Evolutionary conservation across 2,888 invertebrate species (phyloP).

Genomic region (Leuctra nigra): DNA sequence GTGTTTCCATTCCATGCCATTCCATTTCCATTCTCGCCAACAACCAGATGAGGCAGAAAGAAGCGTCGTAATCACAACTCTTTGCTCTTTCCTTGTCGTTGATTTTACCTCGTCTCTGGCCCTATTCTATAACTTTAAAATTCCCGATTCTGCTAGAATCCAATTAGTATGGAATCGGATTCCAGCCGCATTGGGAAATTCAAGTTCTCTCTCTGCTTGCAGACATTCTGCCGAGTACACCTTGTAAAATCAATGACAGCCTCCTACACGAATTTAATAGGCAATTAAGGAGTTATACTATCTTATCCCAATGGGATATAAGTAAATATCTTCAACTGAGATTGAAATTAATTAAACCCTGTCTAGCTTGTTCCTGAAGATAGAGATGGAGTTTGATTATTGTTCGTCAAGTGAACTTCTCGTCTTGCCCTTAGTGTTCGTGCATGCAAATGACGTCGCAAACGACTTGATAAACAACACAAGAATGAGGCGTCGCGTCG

Average conservation of each 20-base stretch:
- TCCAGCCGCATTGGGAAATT: no score
- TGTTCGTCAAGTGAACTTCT: constrained; percentile 5
- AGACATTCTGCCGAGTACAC: neutral
- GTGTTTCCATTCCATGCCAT: no score
- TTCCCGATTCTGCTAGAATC: no score
- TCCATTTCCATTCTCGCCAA: no score
- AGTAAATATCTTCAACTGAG: constrained; percentile 6
- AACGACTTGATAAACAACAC: neutral
- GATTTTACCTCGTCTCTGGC: no score
- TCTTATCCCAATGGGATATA: neutral
- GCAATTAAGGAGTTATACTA: constrained; percentile 8
- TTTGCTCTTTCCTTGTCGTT: no score
- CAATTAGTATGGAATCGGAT: no score
- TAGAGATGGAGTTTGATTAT: constrained; percentile 7
- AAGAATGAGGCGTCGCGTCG: neutral
- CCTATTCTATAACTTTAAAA: no score
- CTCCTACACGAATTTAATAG: constrained; percentile 4
- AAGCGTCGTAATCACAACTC: no score
- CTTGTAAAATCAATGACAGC: neutral
- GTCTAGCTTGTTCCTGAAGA: neutral
- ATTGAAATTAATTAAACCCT: constrained; percentile 14
- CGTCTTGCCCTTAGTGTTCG: neutral
- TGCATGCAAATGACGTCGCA: constrained; percentile 6
- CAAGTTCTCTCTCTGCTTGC: no score
- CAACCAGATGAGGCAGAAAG: no score